phyloP scores from a whole-genome alignment of 2,797 vertebrate species.

The Sternarchorhynchus goeldii region DNA sequence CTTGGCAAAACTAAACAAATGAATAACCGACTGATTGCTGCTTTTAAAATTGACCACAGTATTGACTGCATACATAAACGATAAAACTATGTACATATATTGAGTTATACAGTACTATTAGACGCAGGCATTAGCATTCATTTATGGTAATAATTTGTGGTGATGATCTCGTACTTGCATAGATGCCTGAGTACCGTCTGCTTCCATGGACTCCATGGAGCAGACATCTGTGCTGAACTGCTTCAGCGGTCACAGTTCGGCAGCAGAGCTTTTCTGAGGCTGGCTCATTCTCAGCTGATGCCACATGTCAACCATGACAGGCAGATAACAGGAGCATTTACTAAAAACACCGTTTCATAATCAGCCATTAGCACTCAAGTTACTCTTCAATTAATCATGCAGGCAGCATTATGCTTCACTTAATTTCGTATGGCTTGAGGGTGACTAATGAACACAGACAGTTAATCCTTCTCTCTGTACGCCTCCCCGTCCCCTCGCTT shows the following conservation, averaged over 20 bases:
- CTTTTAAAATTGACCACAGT: constrained; percentile 29
- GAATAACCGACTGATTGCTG: not conserved
- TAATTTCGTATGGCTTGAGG: constrained; percentile 42
- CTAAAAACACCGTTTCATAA: constrained; percentile 50
- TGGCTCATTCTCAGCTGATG: constrained; percentile 29
- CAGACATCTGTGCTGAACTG: not conserved
- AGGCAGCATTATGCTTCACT: constrained; percentile 43
- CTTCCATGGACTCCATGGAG: not conserved
- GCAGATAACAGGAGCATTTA: constrained; percentile 34
- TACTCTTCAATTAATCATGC: constrained; percentile 50
- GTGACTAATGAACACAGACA: constrained; percentile 53
- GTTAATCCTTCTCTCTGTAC: constrained; percentile 44
- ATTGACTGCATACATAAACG: constrained; percentile 1
- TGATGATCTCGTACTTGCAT: too few species aligned
- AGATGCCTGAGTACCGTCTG: too few species aligned
- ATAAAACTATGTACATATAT: not conserved
- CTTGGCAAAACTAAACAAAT: not conserved
- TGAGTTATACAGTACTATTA: not conserved
- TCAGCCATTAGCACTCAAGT: constrained; percentile 42
- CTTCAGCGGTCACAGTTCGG: too few species aligned
- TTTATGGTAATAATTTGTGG: not conserved
- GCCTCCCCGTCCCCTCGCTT: constrained; percentile 21
- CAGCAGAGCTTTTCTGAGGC: not conserved
- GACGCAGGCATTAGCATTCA: constrained; percentile 4
- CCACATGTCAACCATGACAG: constrained; percentile 20